Percentiles rank a stretch among this genome's conserved stretches.
Conservation (phyloP, 2,888 invertebrate genomes). For the Epistrophella euchroma region DNA sequence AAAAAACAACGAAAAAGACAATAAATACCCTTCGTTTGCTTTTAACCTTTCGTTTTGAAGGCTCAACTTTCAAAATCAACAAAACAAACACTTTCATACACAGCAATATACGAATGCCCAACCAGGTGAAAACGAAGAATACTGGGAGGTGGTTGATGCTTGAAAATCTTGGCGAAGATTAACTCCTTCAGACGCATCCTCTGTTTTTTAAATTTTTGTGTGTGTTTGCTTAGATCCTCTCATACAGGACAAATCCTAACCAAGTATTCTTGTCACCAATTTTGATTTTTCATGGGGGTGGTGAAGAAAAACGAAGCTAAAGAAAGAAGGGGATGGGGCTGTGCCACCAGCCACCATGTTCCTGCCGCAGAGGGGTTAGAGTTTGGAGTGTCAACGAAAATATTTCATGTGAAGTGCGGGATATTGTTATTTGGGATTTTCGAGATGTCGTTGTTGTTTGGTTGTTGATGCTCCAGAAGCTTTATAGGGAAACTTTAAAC, state of each 20-base stretch:
- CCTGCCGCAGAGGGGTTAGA: background rate
- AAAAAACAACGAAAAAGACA: background rate
- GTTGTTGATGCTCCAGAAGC: background rate
- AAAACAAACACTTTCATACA: background rate
- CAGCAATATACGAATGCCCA: background rate
- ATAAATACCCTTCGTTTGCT: background rate
- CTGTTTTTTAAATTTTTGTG: background rate
- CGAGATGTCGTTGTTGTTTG: constrained; percentile 1
- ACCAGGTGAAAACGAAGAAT: constrained; percentile 30
- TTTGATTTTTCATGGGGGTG: constrained; percentile 56
- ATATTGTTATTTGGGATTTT: constrained; percentile 49
- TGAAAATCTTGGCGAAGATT: constrained; percentile 10
- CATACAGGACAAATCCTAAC: constrained; percentile 46
- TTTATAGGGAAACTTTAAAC: constrained; percentile 41
- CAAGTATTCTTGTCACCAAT: constrained; percentile 59
- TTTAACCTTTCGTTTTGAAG: background rate
- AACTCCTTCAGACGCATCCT: constrained; percentile 9
- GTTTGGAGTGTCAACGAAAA: constrained; percentile 45
- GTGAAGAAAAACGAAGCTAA: background rate
- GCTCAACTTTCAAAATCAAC: constrained; percentile 42
- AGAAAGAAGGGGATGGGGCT: background rate
- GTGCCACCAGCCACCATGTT: background rate
- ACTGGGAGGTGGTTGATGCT: background rate
- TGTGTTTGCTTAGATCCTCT: constrained; percentile 26
- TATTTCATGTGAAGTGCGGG: constrained; percentile 42